Evolutionary conservation across 1,140 invertebrate genomes (phyloP).

Genomic region (Drosophila obscura): DNA sequence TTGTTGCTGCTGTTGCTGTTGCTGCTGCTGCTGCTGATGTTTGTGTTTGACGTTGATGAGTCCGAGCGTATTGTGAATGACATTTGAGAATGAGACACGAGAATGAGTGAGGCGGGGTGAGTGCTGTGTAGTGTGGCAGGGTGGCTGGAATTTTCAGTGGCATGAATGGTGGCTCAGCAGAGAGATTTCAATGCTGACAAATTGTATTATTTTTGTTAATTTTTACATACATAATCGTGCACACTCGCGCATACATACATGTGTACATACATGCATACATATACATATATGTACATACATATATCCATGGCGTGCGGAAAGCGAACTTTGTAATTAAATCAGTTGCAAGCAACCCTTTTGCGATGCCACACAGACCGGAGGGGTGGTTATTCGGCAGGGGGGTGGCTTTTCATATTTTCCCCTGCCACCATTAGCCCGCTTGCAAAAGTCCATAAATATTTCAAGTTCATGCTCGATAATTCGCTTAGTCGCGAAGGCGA

Average conservation of each 20-base stretch:
- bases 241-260: background rate
- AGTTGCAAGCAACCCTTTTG: too few relatives aligned
- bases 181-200: conserved; percentile 44
- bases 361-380: too few relatives aligned
- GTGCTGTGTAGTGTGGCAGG: background rate
- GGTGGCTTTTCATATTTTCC: too few relatives aligned
- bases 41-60: conserved; percentile 70
- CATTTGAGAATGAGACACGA: conserved; percentile 43
- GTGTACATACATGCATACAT: background rate
- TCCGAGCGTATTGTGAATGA: conserved; percentile 72
- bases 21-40: conserved; percentile 16
- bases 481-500: too few relatives aligned
- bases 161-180: conserved; percentile 4
- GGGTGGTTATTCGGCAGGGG: too few relatives aligned
- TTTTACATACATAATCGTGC: background rate
- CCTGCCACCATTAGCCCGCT: too few relatives aligned
- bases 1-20: conserved; percentile 12
- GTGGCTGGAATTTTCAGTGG: conserved; percentile 5
- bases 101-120: background rate
- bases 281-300: too few relatives aligned
- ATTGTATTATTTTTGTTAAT: conserved; percentile 48
- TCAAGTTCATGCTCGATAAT: too few relatives aligned
- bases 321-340: conserved; percentile 36
- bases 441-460: too few relatives aligned
- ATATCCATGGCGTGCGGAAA: background rate